Conservation (phyloP, 1,140 invertebrate species). For the Bombus haemorrhoidalis region DNA sequence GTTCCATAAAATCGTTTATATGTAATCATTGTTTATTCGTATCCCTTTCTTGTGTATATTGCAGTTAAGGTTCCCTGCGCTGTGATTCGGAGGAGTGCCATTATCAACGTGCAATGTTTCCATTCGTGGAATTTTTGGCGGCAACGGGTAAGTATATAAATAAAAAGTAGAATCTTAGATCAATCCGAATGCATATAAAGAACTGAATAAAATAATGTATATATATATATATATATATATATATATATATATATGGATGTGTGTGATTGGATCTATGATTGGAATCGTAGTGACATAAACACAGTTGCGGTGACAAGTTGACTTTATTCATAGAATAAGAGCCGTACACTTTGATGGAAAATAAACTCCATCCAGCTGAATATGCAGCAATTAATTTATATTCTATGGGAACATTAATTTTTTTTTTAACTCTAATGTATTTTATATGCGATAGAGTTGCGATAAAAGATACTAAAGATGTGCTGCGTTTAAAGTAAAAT, state of each 20-base stretch:
- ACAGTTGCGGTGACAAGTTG: neutral
- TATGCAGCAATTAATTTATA: neutral
- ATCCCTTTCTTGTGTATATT: neutral
- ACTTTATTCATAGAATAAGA: slow-evolving; percentile 3
- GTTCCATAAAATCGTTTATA: slow-evolving; percentile 3
- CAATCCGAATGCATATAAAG: too few species aligned
- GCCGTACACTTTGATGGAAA: neutral
- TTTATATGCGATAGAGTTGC: neutral
- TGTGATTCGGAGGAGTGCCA: neutral
- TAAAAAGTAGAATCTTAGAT: too few species aligned
- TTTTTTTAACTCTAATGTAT: neutral
- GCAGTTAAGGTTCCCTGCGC: neutral
- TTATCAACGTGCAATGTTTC: neutral
- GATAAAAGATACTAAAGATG: neutral
- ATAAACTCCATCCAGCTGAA: too few species aligned
- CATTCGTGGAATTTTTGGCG: neutral
- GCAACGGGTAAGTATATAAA: neutral
- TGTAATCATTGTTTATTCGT: neutral
- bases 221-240: neutral
- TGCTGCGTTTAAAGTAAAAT: neutral
- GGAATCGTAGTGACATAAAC: neutral
- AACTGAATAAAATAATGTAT: too few species aligned
- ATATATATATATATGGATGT: neutral
- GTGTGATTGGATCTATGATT: too few species aligned
- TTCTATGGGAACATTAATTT: neutral